Evolutionary conservation across 2,888 invertebrate genomes (phyloP), one percentile per base, ranked within the genome.

Genomic region (Dryomyza anilis): DNA sequence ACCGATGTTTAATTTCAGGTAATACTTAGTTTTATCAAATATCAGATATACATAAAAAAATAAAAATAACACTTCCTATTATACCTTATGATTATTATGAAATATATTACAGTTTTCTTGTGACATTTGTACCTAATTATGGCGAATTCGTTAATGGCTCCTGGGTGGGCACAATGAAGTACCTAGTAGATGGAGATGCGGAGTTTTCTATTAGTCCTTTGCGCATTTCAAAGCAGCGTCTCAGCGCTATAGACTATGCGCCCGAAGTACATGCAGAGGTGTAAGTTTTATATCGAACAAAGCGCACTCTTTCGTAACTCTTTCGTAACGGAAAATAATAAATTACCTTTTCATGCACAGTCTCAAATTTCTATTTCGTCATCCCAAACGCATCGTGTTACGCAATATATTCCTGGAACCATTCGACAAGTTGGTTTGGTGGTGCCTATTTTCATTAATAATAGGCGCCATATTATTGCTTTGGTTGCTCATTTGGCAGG

Each of bases 321-420:
- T 19, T 25, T 48, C 48, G 2, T 36, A 4, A 4, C 3, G 7
- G 2, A 36, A 14, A 2, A 2, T 36, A 36, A 36, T 4, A 7
- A 8, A 33, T 16, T 46, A 1, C 19, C 3, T 21, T 2, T 33
- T 33, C 29, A 30, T 27, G 43, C 1, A 43, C 69, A 81, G 81
- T 63, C 67, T 81, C 29, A 74, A 73, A 65, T 81, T 81, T 67
- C 57, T 81, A 30, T 77, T 81, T 27, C 81, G 81, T 1, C 82
- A 81, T 71, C 82, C 82, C 10, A 77, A 76, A 2, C 76, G 69
- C 62, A 73, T 69, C 19, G 70, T 72, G 46, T 77, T 81, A 62
- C 76, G 78, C 30, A 81, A 81, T 64, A 81, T 80, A 46, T 81
- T 81, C 69, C 73, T 82, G 63, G 75, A 80, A 65, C 81, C 81